Percentiles rank a stretch among this genome's conserved stretches.
phyloP scores from a whole-genome alignment of 2,797 vertebrate genomes.

The Channa striata region DNA sequence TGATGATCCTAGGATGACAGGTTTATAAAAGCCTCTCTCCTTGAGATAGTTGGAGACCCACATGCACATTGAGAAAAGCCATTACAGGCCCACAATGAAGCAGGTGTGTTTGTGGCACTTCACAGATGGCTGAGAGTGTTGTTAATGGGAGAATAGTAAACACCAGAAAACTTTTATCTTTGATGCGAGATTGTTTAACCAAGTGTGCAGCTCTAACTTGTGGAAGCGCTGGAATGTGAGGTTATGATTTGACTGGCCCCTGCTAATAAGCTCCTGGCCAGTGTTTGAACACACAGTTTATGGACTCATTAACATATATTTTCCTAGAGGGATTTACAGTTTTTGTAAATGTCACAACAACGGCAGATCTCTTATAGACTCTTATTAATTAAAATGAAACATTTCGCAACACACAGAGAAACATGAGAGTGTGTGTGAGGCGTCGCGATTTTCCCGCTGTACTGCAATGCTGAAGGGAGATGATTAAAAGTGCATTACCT shows the following conservation, averaged over 20 bases:
- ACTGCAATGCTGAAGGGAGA: slow-evolving; percentile 89
- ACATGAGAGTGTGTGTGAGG: slow-evolving; percentile 72
- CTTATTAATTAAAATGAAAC: slow-evolving; percentile 75
- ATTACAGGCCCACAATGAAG: slow-evolving; percentile 82
- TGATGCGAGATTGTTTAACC: slow-evolving; percentile 70
- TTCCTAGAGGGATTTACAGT: slow-evolving; percentile 42
- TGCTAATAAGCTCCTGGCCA: slow-evolving; percentile 48
- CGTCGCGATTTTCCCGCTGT: slow-evolving; percentile 71
- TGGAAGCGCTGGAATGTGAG: slow-evolving; percentile 47
- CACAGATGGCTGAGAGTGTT: slow-evolving; percentile 84
- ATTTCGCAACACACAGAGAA: slow-evolving; percentile 72
- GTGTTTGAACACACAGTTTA: slow-evolving; percentile 43
- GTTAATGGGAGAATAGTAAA: slow-evolving; percentile 82
- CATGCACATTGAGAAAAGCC: slow-evolving; percentile 85
- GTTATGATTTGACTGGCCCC: slow-evolving; percentile 60
- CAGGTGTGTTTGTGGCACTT: slow-evolving; percentile 85
- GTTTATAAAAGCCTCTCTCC: slow-evolving; percentile 77
- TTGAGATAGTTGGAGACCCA: slow-evolving; percentile 74
- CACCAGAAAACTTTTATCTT: slow-evolving; percentile 78
- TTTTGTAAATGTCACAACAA: slow-evolving; percentile 26
- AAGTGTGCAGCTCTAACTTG: slow-evolving; percentile 45
- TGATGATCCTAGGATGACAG: slow-evolving; percentile 82
- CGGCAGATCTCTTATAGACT: slow-evolving; percentile 42
- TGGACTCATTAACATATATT: slow-evolving; percentile 27
- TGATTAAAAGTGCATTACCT: slow-evolving; percentile 99